Conservation (phyloP, 2,797 vertebrate species). For the Denticeps clupeoides region DNA sequence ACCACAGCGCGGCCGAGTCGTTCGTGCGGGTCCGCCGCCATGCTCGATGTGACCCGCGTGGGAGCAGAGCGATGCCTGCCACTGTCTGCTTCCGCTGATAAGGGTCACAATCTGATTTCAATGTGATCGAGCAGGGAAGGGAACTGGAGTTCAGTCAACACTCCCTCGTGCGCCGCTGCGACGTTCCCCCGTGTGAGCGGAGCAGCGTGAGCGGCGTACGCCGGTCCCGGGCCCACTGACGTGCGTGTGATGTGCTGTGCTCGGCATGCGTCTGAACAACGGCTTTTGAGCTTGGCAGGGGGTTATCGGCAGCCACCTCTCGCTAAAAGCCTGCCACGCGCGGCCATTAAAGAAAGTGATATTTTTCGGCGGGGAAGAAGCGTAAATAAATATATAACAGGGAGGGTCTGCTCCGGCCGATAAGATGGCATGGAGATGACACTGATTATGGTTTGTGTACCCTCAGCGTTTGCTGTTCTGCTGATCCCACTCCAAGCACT, state of each 20-base stretch:
- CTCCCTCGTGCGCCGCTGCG: conserved; percentile 26
- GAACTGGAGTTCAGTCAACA: conserved; percentile 46
- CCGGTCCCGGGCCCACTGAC: conserved; percentile 7
- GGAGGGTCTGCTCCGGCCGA: conserved; percentile 48
- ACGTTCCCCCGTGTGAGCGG: too few species aligned
- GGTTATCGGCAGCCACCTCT: conserved; percentile 55
- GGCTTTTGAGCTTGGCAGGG: conserved; percentile 38
- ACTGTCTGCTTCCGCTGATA: too few species aligned
- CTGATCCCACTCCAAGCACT: conserved; percentile 45
- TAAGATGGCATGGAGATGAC: conserved; percentile 46
- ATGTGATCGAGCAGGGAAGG: conserved; percentile 30
- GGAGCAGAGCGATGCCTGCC: too few species aligned
- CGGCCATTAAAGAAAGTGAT: conserved; percentile 37
- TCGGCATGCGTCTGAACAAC: conserved; percentile 48
- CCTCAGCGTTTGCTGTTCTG: conserved; percentile 36
- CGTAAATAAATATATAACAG: conserved; percentile 40
- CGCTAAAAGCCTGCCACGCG: conserved; percentile 42
- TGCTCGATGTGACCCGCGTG: too few species aligned
- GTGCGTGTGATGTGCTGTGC: conserved; percentile 29
- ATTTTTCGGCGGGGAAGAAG: conserved; percentile 22
- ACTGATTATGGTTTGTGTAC: conserved; percentile 46
- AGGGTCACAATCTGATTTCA: too few species aligned
- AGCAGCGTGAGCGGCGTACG: too few species aligned
- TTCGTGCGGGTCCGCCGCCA: too few species aligned
- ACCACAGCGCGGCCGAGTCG: too few species aligned